A percentile compares a stretch with the other conserved stretches of the same genome.
Evolutionary conservation across 2,113 vertebrate genomes (phyloP).

Genomic region (Vidua chalybeata): DNA sequence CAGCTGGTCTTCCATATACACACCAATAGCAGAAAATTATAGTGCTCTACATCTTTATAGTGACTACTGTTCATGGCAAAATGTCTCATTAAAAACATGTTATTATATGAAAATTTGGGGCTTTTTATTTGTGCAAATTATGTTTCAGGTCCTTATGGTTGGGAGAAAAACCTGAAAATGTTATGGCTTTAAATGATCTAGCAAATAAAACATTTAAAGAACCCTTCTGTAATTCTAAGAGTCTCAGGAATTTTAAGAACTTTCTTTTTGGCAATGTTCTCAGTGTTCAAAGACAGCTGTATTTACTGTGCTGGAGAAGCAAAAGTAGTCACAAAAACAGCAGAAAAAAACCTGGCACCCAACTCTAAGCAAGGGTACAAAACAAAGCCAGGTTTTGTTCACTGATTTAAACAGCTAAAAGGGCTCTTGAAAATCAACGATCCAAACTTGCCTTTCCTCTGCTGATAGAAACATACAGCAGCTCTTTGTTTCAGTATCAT

Average conservation of each 20-base stretch:
- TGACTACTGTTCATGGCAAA: not conserved
- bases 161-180: not conserved
- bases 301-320: not conserved
- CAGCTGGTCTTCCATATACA: not conserved
- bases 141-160: not conserved
- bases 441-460: not conserved
- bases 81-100: not conserved
- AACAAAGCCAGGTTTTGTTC: not conserved
- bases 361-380: not conserved
- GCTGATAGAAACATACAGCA: not conserved
- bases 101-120: not conserved
- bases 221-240: not conserved
- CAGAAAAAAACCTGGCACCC: not conserved
- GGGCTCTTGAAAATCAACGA: not conserved
- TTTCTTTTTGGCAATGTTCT: not conserved
- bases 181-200: not conserved
- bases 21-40: not conserved
- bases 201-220: not conserved
- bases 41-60: not conserved
- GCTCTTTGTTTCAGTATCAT: not conserved
- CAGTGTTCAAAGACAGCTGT: not conserved
- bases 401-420: not conserved
- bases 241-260: constrained; percentile 1
- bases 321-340: not conserved
- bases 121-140: not conserved